These are phyloP conservation scores for Pharmacophagus antenor DNA, from an alignment of 2,888 invertebrate species.

Conservation along the genomic window DNA sequence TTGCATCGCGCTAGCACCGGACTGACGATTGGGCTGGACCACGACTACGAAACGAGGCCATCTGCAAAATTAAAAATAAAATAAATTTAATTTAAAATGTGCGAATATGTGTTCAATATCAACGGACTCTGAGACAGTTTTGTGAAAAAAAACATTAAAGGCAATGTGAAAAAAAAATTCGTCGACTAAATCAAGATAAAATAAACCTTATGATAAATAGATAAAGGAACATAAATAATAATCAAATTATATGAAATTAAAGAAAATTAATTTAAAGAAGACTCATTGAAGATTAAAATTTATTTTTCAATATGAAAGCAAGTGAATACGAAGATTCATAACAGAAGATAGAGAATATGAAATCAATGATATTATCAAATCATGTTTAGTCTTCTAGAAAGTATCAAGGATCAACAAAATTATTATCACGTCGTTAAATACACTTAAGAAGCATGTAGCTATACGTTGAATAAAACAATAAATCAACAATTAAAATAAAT, in stretches of 20 bases:
- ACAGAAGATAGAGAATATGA: not conserved
- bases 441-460: too few species aligned
- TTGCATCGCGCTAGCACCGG: conserved; percentile 68
- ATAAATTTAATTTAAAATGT: conserved; percentile 21
- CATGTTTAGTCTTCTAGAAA: not conserved
- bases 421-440: not conserved
- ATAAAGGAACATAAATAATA: not conserved
- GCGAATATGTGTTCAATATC: conserved; percentile 28
- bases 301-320: not conserved
- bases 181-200: not conserved
- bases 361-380: not conserved
- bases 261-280: not conserved
- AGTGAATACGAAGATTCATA: not conserved
- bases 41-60: conserved; percentile 38
- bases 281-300: not conserved
- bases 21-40: conserved; percentile 83
- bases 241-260: too few species aligned
- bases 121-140: conserved; percentile 17
- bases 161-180: not conserved
- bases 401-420: not conserved
- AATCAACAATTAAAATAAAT: too few species aligned
- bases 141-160: conserved; percentile 14
- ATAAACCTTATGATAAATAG: not conserved
- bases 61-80: conserved; percentile 27
- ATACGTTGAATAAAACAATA: too few species aligned